Base-by-base conservation (phyloP, 2,797 vertebrate genomes). In the Gorsachius magnificus region DNA sequence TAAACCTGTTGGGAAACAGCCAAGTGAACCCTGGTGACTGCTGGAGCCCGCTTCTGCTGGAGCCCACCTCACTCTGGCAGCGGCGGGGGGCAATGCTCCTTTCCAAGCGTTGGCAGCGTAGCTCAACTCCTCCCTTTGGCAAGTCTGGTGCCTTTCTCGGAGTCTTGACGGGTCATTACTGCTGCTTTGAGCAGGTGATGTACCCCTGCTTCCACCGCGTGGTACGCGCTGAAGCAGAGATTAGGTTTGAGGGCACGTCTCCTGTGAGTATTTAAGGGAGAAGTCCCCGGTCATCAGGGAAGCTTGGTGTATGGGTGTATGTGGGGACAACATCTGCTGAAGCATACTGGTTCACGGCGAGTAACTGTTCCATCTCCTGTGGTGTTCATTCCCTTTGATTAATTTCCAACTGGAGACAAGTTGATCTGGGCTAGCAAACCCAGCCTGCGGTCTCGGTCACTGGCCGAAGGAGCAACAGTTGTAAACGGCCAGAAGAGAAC, bases 261-360 rank as follows among this genome's bases (percentile, higher is more conserved):
- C 48, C 53, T 83, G 19, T 10, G 24, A 2, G 2, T n/a, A 9
- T n/a, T 58, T 58, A 24, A 60, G 20, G 64, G 64, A 64, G n/a
- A 64, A 16, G 13, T 78, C 38, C 19, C 29, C 43, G 14, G 38
- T 24, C 31, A 31, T 13, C 21, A 35, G 54, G 12, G 25, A 64
- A 69, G 3, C 31, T 56, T 78, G 36, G 16, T 18, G 50, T 64
- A 10, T 18, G 56, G 18, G 6, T 31, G 71, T 36, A 24, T 16
- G 1, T 17, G 14, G 54, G 11, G 21, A 31, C 64, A 43, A 19
- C 10, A 2, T 0, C 0, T 19, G 13, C 20, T 36, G 26, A 13
- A 43, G 24, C 15, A 24, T 51, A 15, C 18, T 81, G 31, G 16
- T 18, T 71, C 66, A 41, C 17, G 22, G 31, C 38, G 36, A 43